Base-by-base conservation (phyloP, 2,797 vertebrate genomes). In the Borostomias antarcticus region DNA sequence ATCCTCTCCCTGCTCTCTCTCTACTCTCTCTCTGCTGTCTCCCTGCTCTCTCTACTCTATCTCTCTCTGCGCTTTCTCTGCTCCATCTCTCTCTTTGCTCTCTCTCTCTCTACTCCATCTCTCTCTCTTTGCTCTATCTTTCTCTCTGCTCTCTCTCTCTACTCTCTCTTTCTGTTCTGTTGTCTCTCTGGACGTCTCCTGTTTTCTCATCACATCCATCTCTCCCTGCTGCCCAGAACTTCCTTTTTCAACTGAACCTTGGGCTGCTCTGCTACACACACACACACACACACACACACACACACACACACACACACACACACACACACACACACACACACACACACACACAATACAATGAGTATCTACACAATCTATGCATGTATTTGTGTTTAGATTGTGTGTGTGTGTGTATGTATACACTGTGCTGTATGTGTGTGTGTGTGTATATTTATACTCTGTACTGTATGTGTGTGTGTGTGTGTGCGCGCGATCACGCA, bases 201-300 rank as follows among this genome's bases (percentile, higher is more conserved):
- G 4, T 26, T 48, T 21, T 15, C 15, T 17, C n/a, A 21, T 48
- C n/a, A 48, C 19, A 15, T 8, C 13, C n/a, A 40, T n/a, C 21
- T 30, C 50, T 62, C 56, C 0, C 59, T 56, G 26, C 53, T 66
- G 60, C 5, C 51, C 23, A 11, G 21, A 0, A 8, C 26, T 74
- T 79, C 76, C 72, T 81, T 79, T 74, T 72, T 63, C 73, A 70
- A 79, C 79, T 76, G 77, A 72, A 71, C 81, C 75, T 84, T 69
- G 56, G 75, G 77, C 71, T 74, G 77, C 70, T 32, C 60, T 64
- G 45, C 58, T 21, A 23, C 7, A 33, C 10, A 30, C 40, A 47
- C 58, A 47, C 7, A 19, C 40, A 43, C 40, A 61, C 4, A 4
- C 4, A 47, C 15, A 17, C 28, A 62, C 50, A 54, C 51, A 28